Base-by-base conservation (phyloP, 2,113 vertebrate species). In the Bagarius yarrelli region DNA sequence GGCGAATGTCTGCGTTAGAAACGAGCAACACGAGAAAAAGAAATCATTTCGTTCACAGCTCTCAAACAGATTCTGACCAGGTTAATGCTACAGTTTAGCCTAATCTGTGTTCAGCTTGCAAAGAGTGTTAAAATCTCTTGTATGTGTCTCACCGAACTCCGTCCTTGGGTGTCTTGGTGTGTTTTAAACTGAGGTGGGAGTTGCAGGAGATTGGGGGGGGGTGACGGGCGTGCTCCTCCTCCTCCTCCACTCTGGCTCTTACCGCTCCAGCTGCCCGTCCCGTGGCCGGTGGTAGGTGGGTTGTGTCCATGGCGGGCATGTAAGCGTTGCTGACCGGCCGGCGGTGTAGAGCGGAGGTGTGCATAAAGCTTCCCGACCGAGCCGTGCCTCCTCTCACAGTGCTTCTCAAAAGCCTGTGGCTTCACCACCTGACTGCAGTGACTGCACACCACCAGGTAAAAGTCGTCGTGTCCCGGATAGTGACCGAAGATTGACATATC, bases 401-500 rank as follows among this genome's bases (percentile, higher is more conserved):
- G 96, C 87, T 96, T 96, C 89, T 98, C 96, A 84, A 98, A 97
- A 27, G 96, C 96, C 89, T 98, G 96, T 0, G 96, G 96, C 88
- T 98, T 98, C 90, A 98, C 96, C 79, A 98, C 96, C 84, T 97
- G 96, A 88, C 95, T 92, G 89, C 96, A 98, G 72, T 97, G 95
- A 91, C 94, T 96, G 89, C 96, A 98, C 32, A 98, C 95, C 89
- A 98, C 96, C 91, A 98, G 92, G 93, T 95, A 98, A 90, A 98
- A 98, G 88, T 98, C 96, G 2, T 97, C 96, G 0, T 97, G 96
- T 2, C 95, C 95, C 0, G 96, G 96, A 87, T 94, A 98, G 84
- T 97, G 96, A 80, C 96, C 96, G 13, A 98, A 98, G 91, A 97
- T 96, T 84, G 92, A 96, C 96, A 98, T 98, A 91, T 98, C 96